These are phyloP conservation scores for Laticauda laticaudata DNA, from an alignment of 2,113 vertebrate species.

Conservation along the genomic window DNA sequence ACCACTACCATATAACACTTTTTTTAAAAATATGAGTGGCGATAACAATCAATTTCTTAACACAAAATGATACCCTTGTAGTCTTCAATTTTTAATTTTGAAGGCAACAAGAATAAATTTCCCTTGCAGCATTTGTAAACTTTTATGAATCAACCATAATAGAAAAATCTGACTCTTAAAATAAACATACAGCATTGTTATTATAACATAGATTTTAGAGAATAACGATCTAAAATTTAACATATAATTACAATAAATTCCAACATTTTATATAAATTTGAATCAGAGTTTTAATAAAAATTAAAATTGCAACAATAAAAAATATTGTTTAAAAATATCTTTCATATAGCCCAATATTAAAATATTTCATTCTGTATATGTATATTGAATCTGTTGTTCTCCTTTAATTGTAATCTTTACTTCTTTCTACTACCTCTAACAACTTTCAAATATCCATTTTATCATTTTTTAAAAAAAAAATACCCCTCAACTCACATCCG, in stretches of 20 bases:
- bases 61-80: neutral
- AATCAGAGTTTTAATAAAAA: neutral
- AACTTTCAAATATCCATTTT: neutral
- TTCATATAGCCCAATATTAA: neutral
- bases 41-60: neutral
- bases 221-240: neutral
- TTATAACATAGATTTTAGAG: neutral
- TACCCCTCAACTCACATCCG: too few species aligned
- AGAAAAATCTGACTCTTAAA: neutral
- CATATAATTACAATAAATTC: neutral
- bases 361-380: neutral
- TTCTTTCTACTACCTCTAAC: neutral
- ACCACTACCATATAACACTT: neutral
- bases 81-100: constrained; percentile 14
- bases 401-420: neutral
- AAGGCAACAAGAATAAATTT: neutral
- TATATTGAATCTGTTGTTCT: neutral
- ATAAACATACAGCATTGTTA: neutral
- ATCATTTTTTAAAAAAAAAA: neutral
- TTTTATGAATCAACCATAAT: neutral
- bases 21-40: neutral
- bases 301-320: neutral
- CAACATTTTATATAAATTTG: neutral
- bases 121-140: neutral
- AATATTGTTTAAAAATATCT: neutral